Conservation (phyloP, 1,140 invertebrate species). For the Oedothorax gibbosus region DNA sequence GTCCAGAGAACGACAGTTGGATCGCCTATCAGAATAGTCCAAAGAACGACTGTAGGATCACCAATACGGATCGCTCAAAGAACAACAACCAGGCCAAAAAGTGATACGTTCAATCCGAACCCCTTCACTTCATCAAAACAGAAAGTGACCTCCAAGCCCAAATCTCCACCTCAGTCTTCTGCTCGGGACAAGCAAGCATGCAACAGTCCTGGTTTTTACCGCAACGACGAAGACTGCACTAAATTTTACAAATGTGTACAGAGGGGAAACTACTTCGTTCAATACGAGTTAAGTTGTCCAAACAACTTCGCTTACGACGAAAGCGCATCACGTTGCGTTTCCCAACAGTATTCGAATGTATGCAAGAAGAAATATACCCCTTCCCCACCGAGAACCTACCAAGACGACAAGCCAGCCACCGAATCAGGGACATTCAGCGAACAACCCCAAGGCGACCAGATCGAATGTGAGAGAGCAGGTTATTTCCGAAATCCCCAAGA, state of each 20-base stretch:
- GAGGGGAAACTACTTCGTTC: constrained; percentile 65
- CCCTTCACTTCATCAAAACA: constrained; percentile 5
- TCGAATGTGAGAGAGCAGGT: constrained; percentile 72
- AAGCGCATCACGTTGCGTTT: constrained; percentile 10
- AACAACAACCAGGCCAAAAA: constrained; percentile 13
- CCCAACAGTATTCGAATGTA: constrained; percentile 18
- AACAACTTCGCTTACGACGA: constrained; percentile 56
- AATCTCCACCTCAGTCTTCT: constrained; percentile 2
- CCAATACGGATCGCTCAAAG: neutral
- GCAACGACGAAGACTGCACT: constrained; percentile 61
- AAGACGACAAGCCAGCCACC: constrained; percentile 32
- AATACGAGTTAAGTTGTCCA: constrained; percentile 69
- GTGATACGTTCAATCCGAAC: constrained; percentile 1
- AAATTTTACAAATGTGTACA: constrained; percentile 65
- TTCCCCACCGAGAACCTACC: neutral
- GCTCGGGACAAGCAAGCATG: constrained; percentile 18
- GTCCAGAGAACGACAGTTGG: neutral
- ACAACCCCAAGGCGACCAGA: neutral
- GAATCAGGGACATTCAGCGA: neutral
- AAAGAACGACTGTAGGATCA: neutral
- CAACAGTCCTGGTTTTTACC: constrained; percentile 61
- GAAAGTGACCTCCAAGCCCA: neutral
- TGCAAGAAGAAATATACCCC: constrained; percentile 1
- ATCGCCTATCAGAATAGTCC: constrained; percentile 3
- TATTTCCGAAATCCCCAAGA: constrained; percentile 76